Percentiles rank a stretch among this genome's conserved stretches.
phyloP scores from a whole-genome alignment of 2,797 vertebrate species.

The Labroides dimidiatus region DNA sequence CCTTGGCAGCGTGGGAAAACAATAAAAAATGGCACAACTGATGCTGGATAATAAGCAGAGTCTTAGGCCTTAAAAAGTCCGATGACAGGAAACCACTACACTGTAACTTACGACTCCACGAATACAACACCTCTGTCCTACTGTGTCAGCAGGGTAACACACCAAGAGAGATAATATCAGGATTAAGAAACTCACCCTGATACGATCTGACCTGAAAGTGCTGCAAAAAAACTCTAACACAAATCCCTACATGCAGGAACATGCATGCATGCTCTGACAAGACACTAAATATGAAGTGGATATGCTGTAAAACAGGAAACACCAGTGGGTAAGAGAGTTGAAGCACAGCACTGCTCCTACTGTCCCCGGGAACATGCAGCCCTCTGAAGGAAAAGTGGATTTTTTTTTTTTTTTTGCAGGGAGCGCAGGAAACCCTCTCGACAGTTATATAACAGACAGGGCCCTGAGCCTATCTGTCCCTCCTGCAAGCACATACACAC shows the following conservation, averaged over 20 bases:
- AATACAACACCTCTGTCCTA: constrained; percentile 23
- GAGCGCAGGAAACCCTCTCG: constrained; percentile 67
- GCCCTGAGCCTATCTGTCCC: constrained; percentile 59
- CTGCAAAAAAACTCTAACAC: constrained; percentile 24
- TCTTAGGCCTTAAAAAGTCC: constrained; percentile 40
- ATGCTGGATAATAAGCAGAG: constrained; percentile 46
- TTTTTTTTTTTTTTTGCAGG: constrained; percentile 72
- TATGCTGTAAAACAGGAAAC: constrained; percentile 64
- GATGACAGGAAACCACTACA: constrained; percentile 32
- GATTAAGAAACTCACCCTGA: constrained; percentile 26
- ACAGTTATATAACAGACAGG: constrained; percentile 73
- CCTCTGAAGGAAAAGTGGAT: constrained; percentile 62
- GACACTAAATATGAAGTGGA: constrained; percentile 18
- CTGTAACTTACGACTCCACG: constrained; percentile 39
- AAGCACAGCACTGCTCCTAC: constrained; percentile 39
- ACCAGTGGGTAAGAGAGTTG: constrained; percentile 60
- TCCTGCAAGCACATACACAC: constrained; percentile 10
- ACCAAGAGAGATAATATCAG: constrained; percentile 19
- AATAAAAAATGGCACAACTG: constrained; percentile 32
- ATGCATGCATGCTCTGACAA: constrained; percentile 46
- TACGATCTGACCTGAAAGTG: constrained; percentile 34
- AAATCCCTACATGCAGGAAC: constrained; percentile 50
- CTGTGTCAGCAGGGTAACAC: constrained; percentile 8
- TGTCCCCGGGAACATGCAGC: constrained; percentile 52
- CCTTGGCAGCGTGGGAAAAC: constrained; percentile 40